phyloP scores from a whole-genome alignment of 2,797 vertebrate genomes.

The Rhinoraja longicauda region DNA sequence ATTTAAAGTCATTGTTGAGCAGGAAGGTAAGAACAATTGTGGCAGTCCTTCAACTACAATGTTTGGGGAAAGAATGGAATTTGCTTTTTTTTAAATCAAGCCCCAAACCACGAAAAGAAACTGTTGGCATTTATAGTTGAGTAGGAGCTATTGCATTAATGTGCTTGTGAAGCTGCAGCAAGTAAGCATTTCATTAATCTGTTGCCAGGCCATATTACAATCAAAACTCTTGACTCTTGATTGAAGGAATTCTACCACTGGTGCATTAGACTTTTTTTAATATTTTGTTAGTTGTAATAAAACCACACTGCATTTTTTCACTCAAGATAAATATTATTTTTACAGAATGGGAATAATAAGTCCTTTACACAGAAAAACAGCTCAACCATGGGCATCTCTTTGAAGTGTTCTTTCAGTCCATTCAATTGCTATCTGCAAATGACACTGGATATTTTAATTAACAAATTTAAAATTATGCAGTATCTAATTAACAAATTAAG shows the following conservation, averaged over 20 bases:
- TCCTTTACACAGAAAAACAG: neutral
- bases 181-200: too few species aligned
- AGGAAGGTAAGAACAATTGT: neutral
- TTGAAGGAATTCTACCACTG: neutral
- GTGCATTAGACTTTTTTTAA: neutral
- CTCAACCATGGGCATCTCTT: neutral
- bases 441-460: constrained; percentile 1
- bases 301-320: neutral
- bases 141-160: neutral
- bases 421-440: neutral
- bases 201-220: too few species aligned
- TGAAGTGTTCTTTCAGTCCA: neutral
- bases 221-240: too few species aligned
- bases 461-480: neutral
- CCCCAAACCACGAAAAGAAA: neutral
- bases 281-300: neutral
- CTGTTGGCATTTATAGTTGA: neutral
- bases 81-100: neutral
- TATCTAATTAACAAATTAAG: constrained; percentile 23
- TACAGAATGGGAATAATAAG: neutral
- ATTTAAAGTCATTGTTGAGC: neutral
- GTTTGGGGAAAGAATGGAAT: neutral
- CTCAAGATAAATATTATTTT: neutral
- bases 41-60: neutral
- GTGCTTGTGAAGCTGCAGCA: too few species aligned